These are phyloP conservation scores for Agrotis segetum DNA, from an alignment of 2,888 invertebrate genomes.

Conservation along the genomic window DNA sequence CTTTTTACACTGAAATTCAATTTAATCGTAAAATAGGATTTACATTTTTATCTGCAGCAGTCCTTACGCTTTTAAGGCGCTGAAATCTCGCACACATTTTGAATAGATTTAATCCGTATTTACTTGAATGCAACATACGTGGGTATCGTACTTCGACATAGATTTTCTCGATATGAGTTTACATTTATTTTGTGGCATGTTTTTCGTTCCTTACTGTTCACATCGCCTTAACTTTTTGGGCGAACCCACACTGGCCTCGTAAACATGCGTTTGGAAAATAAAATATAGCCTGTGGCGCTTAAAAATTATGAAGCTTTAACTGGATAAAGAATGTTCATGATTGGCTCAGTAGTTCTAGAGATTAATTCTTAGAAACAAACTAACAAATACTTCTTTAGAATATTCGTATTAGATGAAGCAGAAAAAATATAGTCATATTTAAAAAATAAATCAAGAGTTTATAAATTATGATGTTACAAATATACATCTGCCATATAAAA, in stretches of 20 bases:
- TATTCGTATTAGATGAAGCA: too few relatives aligned
- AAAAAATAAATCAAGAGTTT: too few relatives aligned
- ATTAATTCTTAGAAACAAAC: too few relatives aligned
- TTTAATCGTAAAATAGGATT: slow-evolving; percentile 59
- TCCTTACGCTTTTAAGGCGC: slow-evolving; percentile 32
- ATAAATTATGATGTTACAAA: too few relatives aligned
- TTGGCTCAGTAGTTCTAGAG: too few relatives aligned
- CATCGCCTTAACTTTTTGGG: neutral
- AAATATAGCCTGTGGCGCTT: neutral
- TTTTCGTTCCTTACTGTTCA: neutral
- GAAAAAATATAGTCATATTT: too few relatives aligned
- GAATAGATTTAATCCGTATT: slow-evolving; percentile 38
- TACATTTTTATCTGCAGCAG: slow-evolving; percentile 58
- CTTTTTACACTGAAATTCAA: slow-evolving; percentile 55
- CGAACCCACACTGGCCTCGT: neutral
- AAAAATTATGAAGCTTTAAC: too few relatives aligned
- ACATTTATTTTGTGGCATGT: neutral
- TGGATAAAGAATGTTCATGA: too few relatives aligned
- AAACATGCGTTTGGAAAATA: neutral
- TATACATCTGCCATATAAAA: too few relatives aligned
- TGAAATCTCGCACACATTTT: slow-evolving; percentile 29
- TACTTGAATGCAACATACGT: slow-evolving; percentile 1
- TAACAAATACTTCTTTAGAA: too few relatives aligned
- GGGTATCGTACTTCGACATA: neutral
- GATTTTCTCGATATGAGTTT: slow-evolving; percentile 19